Conservation (phyloP, 2,797 vertebrate species). For the Micropoecilia bifurca region DNA sequence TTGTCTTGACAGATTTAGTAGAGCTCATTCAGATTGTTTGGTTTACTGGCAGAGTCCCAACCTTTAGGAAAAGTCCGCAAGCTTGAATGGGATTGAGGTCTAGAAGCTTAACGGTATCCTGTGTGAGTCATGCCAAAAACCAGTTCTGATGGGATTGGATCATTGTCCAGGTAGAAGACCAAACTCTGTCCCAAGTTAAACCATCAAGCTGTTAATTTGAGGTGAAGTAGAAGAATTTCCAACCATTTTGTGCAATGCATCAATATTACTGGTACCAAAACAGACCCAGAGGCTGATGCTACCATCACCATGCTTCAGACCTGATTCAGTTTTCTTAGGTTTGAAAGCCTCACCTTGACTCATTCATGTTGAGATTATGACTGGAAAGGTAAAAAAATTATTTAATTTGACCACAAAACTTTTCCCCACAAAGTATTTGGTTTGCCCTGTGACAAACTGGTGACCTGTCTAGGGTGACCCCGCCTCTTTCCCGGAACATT, state of each 20-base stretch:
- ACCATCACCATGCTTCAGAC: background rate
- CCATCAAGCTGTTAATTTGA: background rate
- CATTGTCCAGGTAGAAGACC: background rate
- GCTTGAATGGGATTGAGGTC: background rate
- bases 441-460: too few species aligned
- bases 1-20: background rate
- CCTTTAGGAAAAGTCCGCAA: background rate
- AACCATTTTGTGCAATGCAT: background rate
- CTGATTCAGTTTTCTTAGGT: background rate
- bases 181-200: background rate
- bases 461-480: too few species aligned
- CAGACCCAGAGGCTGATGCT: background rate
- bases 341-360: background rate
- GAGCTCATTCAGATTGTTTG: background rate
- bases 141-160: background rate
- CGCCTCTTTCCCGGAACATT: too few species aligned
- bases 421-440: background rate
- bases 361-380: background rate
- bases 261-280: background rate
- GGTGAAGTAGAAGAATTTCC: background rate
- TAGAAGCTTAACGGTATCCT: background rate
- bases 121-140: background rate
- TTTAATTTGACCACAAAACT: background rate
- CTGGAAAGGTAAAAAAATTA: background rate
- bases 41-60: background rate